phyloP scores from a whole-genome alignment of 30 jellyfish, hydroid and myxozoan genomes.

The Turritopsis rubra region DNA sequence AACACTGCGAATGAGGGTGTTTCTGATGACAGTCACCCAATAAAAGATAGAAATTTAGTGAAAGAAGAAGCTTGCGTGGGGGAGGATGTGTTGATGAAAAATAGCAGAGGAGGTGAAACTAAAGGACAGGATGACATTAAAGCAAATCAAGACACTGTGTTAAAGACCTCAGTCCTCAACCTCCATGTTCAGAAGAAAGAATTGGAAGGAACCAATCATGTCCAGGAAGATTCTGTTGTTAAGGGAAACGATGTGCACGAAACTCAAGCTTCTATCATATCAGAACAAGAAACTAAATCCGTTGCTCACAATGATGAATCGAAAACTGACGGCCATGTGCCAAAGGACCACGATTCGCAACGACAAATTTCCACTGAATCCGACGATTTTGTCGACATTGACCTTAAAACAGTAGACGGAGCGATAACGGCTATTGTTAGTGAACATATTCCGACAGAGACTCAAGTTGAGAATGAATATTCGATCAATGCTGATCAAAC shows the following conservation, averaged over 20 bases:
- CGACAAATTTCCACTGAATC: slow-evolving; percentile 5
- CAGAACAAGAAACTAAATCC: background rate
- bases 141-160: background rate
- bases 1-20: background rate
- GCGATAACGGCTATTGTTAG: slow-evolving; percentile 28
- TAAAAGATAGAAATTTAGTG: background rate
- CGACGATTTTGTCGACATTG: slow-evolving; percentile 34
- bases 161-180: background rate
- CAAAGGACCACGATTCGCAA: background rate
- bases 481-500: background rate
- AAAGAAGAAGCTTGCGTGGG: background rate
- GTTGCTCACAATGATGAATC: background rate
- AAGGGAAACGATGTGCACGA: background rate
- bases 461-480: slow-evolving; percentile 4
- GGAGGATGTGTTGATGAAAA: no score
- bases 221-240: background rate
- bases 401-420: slow-evolving; percentile 17
- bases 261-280: background rate
- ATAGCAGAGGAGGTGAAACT: background rate
- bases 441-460: slow-evolving; percentile 23
- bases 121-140: background rate
- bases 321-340: background rate
- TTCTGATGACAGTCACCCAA: no score
- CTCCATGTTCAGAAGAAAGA: background rate
- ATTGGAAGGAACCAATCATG: background rate